These are phyloP conservation scores for Xenopus petersii DNA, from an alignment of 2,797 vertebrate species.

Conservation along the genomic window DNA sequence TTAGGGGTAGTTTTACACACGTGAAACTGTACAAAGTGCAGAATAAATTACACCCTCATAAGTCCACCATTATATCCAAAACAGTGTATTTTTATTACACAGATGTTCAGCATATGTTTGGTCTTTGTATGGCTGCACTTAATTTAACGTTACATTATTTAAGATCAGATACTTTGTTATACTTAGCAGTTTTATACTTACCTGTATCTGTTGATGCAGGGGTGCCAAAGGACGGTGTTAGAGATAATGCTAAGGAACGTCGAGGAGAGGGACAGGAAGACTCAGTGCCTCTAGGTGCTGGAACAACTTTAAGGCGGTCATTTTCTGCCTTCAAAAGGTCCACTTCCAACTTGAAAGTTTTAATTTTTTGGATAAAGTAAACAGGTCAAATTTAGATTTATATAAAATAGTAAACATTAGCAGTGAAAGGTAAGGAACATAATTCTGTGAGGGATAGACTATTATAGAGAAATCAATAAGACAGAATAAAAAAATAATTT, in stretches of 20 bases:
- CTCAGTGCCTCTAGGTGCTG: constrained; percentile 62
- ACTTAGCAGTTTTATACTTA: constrained; percentile 48
- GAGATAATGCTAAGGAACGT: constrained; percentile 79
- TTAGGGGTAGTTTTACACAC: no score
- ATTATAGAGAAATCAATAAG: neutral
- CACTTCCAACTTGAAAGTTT: constrained; percentile 77
- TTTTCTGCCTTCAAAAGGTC: constrained; percentile 92
- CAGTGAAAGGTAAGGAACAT: neutral
- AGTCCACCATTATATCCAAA: no score
- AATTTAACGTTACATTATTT: no score
- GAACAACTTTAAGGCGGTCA: constrained; percentile 86
- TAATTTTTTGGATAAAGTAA: no score
- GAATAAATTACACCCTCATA: no score
- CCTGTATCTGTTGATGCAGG: constrained; percentile 75
- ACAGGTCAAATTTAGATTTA: no score
- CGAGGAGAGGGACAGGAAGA: constrained; percentile 75
- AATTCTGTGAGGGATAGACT: neutral
- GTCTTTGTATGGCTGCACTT: no score
- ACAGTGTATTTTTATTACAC: no score
- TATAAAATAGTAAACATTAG: neutral
- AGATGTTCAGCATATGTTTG: no score
- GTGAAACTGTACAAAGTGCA: no score
- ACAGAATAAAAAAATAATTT: no score
- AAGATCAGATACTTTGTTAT: no score
- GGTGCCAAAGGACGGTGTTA: constrained; percentile 85